These are phyloP conservation scores for Xestia c-nigrum DNA, from an alignment of 2,888 invertebrate genomes.

Conservation along the genomic window DNA sequence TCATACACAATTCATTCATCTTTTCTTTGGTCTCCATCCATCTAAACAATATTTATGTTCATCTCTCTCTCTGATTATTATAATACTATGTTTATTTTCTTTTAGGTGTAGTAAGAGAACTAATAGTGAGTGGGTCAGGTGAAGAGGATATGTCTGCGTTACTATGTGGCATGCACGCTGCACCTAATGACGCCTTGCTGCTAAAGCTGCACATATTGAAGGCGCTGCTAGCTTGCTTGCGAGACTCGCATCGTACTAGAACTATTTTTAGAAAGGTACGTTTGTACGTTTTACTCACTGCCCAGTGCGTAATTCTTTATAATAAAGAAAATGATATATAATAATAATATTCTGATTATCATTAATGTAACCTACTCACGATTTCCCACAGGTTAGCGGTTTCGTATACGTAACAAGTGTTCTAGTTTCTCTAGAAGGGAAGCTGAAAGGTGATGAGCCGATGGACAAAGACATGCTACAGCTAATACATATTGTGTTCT, in stretches of 20 bases:
- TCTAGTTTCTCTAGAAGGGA: constrained; percentile 97
- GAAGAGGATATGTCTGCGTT: constrained; percentile 99
- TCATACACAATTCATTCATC: background rate
- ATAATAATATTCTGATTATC: background rate
- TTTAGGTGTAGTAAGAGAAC: constrained; percentile 95
- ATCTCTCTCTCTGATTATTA: background rate
- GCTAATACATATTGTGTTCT: constrained; percentile 96
- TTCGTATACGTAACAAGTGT: constrained; percentile 99
- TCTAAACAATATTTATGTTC: background rate
- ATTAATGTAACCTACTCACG: background rate
- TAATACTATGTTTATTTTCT: constrained; percentile 6
- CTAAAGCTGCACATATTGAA: constrained; percentile 97
- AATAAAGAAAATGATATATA: no score
- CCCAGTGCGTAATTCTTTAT: no score
- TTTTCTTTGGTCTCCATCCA: background rate
- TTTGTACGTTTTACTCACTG: background rate
- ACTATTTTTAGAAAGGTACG: constrained; percentile 98
- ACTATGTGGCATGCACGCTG: constrained; percentile 97
- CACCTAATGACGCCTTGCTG: constrained; percentile 94
- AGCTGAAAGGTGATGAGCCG: constrained; percentile 88
- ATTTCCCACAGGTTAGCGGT: constrained; percentile 93
- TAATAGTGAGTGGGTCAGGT: constrained; percentile 97
- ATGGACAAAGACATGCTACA: constrained; percentile 92
- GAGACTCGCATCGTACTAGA: constrained; percentile 98
- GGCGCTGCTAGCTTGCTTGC: constrained; percentile 96